A percentile compares a stretch with the other conserved stretches of the same genome.
phyloP scores from a whole-genome alignment of 2,888 invertebrate genomes.

The Harpagoxenus sublaevis region DNA sequence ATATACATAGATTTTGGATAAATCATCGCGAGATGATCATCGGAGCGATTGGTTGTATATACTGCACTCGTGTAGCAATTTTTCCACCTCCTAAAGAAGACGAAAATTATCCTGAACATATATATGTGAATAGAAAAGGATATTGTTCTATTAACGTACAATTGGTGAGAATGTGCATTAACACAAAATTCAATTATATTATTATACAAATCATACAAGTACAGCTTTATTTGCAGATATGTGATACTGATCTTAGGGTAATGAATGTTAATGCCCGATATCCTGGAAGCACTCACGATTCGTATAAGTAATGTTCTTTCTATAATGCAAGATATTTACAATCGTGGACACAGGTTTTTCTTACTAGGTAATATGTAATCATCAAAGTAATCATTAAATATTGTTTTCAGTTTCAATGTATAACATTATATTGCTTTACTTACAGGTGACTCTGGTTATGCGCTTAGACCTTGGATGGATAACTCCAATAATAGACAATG shows the following conservation, averaged over 20 bases:
- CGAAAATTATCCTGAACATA: slow-evolving; percentile 7
- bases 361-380: slow-evolving; percentile 9
- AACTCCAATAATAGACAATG: neutral
- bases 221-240: slow-evolving; percentile 15
- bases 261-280: neutral
- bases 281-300: neutral
- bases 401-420: neutral
- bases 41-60: slow-evolving; percentile 3
- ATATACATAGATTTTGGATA: slow-evolving; percentile 11
- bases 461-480: slow-evolving; percentile 18
- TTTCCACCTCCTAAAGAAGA: neutral
- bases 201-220: neutral
- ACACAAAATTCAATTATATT: neutral
- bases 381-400: neutral
- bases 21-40: no score
- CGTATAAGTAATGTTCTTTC: slow-evolving; percentile 15
- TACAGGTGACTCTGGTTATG: slow-evolving; percentile 11
- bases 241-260: neutral
- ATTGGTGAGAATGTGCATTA: neutral
- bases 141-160: slow-evolving; percentile 11
- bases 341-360: neutral
- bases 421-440: slow-evolving; percentile 16
- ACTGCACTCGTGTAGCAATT: neutral
- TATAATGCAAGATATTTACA: slow-evolving; percentile 4
- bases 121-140: slow-evolving; percentile 1